Evolutionary conservation across 2,888 invertebrate genomes (phyloP).

Genomic region (Phalangium opilio): DNA sequence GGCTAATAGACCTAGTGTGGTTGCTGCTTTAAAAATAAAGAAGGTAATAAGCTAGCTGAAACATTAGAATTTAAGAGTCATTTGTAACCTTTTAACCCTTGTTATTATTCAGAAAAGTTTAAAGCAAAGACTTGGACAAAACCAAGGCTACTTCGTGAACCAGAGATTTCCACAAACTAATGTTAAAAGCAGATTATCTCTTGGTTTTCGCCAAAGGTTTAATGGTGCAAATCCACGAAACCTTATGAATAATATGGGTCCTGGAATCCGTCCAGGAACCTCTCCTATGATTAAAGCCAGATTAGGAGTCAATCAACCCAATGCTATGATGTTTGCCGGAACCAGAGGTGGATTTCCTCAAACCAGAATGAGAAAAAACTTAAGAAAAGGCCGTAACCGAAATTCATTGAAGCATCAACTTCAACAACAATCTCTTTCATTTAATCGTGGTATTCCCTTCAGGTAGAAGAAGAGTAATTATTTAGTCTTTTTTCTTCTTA

Average conservation of each 20-base stretch:
- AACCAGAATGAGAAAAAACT: too few species aligned
- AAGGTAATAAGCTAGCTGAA: slow-evolving; percentile 20
- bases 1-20: slow-evolving; percentile 36
- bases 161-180: not conserved
- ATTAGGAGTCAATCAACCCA: slow-evolving; percentile 3
- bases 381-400: too few species aligned
- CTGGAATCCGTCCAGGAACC: slow-evolving; percentile 6
- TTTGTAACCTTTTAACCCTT: too few species aligned
- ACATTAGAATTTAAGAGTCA: too few species aligned
- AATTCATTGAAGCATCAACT: too few species aligned
- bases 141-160: not conserved
- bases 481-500: too few species aligned
- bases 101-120: slow-evolving; percentile 21
- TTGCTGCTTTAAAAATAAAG: slow-evolving; percentile 31
- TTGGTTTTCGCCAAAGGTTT: slow-evolving; percentile 1
- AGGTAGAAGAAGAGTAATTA: not conserved
- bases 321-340: too few species aligned
- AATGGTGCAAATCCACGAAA: too few species aligned
- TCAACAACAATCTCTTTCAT: too few species aligned
- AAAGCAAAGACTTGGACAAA: slow-evolving; percentile 17
- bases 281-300: slow-evolving; percentile 16
- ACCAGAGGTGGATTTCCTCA: too few species aligned
- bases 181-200: slow-evolving; percentile 10
- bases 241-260: not conserved
- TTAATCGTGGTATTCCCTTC: not conserved